Base-by-base conservation (phyloP, 2,888 invertebrate genomes). In the Mesochorus sp. region DNA sequence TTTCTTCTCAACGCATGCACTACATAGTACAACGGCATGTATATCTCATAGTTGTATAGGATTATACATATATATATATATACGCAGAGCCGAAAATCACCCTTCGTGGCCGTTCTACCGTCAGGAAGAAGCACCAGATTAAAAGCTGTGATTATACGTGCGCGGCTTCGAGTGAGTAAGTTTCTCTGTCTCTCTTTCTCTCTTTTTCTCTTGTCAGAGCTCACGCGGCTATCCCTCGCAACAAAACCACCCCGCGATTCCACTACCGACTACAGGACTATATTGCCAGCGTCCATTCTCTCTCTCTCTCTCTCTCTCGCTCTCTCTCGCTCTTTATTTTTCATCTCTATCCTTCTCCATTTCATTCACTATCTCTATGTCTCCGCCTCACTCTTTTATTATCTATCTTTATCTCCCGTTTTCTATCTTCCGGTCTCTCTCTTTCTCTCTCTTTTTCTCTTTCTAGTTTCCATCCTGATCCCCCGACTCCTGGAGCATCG, bases 141-240 rank as follows among this genome's bases (percentile, higher is more conserved):
- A 87, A 89, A 89, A 88, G 87, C 88, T 83, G 84, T 85, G 89
- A 89, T 88, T 87, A 88, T 85, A 86, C 86, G 80, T 77, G 83
- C 47, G 74, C 78, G 70, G 80, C 71, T 82, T 83, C 84, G 80
- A 78, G 42, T 28, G n/a, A n/a, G n/a, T n/a, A n/a, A n/a, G n/a
- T n/a, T n/a, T n/a, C n/a, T n/a, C n/a, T n/a, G n/a, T n/a, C n/a
- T n/a, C n/a, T n/a, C n/a, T n/a, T n/a, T n/a, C n/a, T n/a, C n/a
- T n/a, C n/a, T n/a, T n/a, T n/a, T n/a, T n/a, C n/a, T n/a, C n/a
- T n/a, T n/a, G n/a, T n/a, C n/a, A n/a, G 31, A 31, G 31, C 31
- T 8, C 3, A 31, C 31, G 8, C 31, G 31, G 3, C 8, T 31
- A 31, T 31, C 3, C 31, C 26, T 73, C 28, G 67, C 53, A 55